Percentiles rank a stretch among this genome's conserved stretches.
These are phyloP conservation scores for Oryzias woworae DNA, from an alignment of 2,113 vertebrate genomes.

Conservation along the genomic window DNA sequence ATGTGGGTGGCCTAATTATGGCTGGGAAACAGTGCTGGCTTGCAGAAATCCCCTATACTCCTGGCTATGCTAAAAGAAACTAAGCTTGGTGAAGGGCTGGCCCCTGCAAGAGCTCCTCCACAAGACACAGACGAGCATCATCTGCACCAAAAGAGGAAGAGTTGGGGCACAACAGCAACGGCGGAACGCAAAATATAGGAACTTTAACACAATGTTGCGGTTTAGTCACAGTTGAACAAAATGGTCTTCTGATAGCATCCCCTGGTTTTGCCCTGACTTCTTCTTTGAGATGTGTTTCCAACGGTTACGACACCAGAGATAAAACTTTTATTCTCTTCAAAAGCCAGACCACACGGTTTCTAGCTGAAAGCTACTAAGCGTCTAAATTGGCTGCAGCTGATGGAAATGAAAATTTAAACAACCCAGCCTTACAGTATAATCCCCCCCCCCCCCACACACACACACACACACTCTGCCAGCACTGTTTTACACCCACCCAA, in stretches of 20 bases:
- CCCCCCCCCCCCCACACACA: not conserved
- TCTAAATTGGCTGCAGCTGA: conserved; percentile 19
- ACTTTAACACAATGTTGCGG: conserved; percentile 17
- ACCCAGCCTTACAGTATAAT: conserved; percentile 44
- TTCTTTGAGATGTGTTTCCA: not conserved
- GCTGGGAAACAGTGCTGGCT: conserved; percentile 49
- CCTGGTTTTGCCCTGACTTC: not conserved
- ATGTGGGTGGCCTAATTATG: conserved; percentile 79
- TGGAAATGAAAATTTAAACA: conserved; percentile 44
- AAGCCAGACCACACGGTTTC: conserved; percentile 1
- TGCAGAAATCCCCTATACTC: conserved; percentile 67
- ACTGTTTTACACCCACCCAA: conserved; percentile 1
- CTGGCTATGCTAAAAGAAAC: conserved; percentile 57
- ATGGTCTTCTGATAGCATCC: not conserved
- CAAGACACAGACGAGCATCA: conserved; percentile 13
- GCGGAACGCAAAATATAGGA: conserved; percentile 15
- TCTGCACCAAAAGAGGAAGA: not conserved
- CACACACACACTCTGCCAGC: conserved; percentile 5
- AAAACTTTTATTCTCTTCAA: not conserved
- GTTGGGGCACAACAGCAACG: conserved; percentile 55
- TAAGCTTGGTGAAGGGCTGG: conserved; percentile 45
- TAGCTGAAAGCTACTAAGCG: not conserved
- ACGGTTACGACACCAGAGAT: not conserved
- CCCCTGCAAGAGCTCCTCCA: conserved; percentile 28
- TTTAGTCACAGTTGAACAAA: conserved; percentile 1